Base-by-base conservation (phyloP, 2,888 invertebrate genomes). In the Ptilodon capucinus region DNA sequence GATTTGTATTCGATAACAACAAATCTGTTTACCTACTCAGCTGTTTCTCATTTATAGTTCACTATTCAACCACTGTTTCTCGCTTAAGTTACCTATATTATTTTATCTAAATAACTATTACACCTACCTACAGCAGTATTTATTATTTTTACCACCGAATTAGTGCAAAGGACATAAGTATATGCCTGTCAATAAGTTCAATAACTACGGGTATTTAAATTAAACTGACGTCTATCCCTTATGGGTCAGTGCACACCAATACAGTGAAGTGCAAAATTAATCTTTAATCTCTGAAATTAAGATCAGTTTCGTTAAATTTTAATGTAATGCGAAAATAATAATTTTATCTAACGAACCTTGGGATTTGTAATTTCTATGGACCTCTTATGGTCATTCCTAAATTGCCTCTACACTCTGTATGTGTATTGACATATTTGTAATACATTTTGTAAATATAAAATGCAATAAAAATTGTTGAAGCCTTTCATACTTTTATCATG, bases 381-480 rank as follows among this genome's bases (percentile, higher is more conserved):
- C n/a, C n/a, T n/a, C n/a, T n/a, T n/a, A n/a, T n/a, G n/a, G n/a
- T n/a, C 11, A 35, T 35, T n/a, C 4, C n/a, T 14, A 5, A 32
- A 14, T 55, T 38, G 59, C 47, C 38, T 48, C 38, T 56, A 46
- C 53, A 49, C 47, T 54, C 44, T 62, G 53, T 60, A 53, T 55
- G 60, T 55, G 51, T 57, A 60, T 54, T 44, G 38, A 44, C 54
- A 50, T 52, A 63, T 40, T 40, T 40, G 54, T 47, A 53, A 23
- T 40, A 40, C 21, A 35, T n/a, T 50, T 50, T 66, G 68, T 66
- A 64, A 57, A 66, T 57, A 64, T 14, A 51, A 51, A 48, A 44
- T 42, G 48, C 60, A 66, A 66, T 66, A 67, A 66, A 66, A 35
- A 57, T 42, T 56, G 62, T 64, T 61, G 50, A 62, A 60, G 49